Conservation (phyloP, 2,888 invertebrate species). For the Limnephilus marmoratus region DNA sequence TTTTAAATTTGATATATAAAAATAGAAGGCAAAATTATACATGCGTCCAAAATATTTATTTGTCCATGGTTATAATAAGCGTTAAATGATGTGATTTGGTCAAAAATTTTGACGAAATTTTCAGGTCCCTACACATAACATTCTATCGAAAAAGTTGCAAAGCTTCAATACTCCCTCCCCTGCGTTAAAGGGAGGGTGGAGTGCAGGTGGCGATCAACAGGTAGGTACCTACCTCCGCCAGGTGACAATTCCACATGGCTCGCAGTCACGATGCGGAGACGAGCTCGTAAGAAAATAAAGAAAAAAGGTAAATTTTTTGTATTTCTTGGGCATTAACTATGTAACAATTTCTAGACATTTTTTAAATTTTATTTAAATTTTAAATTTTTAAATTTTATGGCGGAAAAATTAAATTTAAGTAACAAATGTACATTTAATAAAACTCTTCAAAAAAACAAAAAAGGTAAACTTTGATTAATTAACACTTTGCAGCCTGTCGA, state of each 20-base stretch:
- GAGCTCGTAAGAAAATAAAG: background rate
- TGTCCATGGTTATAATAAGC: too few relatives aligned
- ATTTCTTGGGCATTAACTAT: too few relatives aligned
- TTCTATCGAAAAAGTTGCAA: constrained; percentile 15
- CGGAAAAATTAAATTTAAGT: too few relatives aligned
- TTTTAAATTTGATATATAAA: background rate
- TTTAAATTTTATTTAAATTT: too few relatives aligned
- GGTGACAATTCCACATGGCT: constrained; percentile 52
- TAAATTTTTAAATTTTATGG: too few relatives aligned
- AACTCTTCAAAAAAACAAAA: background rate
- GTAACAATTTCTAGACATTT: too few relatives aligned
- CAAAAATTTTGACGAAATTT: too few relatives aligned
- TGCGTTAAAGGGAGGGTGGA: constrained; percentile 11
- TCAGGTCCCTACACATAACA: too few relatives aligned
- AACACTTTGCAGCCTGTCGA: background rate
- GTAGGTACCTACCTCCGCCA: constrained; percentile 47
- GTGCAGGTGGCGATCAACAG: constrained; percentile 49
- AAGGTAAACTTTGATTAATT: background rate
- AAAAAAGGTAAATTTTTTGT: background rate
- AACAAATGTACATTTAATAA: too few relatives aligned
- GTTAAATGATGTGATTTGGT: too few relatives aligned
- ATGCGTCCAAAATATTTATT: too few relatives aligned
- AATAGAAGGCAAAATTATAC: too few relatives aligned
- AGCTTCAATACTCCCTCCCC: background rate
- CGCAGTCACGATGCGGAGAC: constrained; percentile 18